Base-by-base conservation (phyloP, 1,140 invertebrate genomes). In the Homarus americanus region DNA sequence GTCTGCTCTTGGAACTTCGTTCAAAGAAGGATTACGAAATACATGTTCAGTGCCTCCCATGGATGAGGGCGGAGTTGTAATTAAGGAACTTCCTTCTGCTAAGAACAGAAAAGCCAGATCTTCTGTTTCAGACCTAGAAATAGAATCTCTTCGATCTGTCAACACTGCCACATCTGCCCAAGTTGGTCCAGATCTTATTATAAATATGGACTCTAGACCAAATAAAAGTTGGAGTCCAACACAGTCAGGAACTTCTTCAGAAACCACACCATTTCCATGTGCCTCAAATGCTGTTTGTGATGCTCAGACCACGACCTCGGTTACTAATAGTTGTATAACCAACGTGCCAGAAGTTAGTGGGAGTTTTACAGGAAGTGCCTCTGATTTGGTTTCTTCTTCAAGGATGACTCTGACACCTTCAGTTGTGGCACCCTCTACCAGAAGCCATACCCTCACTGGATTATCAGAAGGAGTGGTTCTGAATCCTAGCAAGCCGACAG, bases 11-110 rank as follows among this genome's bases (percentile, higher is more conserved):
- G 76, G 53, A 36, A 82, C 36, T 49, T 73, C 58, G 49, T 17
- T 44, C 32, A 88, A 88, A 88, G 86, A 88, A 40, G 76, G 76
- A 58, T 80, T 72, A 66, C 76, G 63, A 80, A 88, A 79, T 80
- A 88, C 75, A 53, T 88, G 86, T 66, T 69, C 86, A 69, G 86
- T 88, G 76, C 78, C 86, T 80, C 88, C 88, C 15, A 90, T 90
- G 88, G 44, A 90, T 90, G 69, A 76, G 10, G 82, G 69, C 78
- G 88, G 80, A 72, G 69, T 69, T 75, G 38, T 82, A 58, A 90
- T 82, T 58, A 73, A 53, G 32, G 79, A 83, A 73, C 38, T 49
- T 63, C 41, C 73, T 69, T 58, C 73, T 36, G 80, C 69, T 41
- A 90, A 83, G 44, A 90, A 90, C 40, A 83, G 44, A 36, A 78